Evolutionary conservation across 2,797 vertebrate species (phyloP), one percentile per base, ranked within the genome.

Genomic region (Gymnopithys bicolor): DNA sequence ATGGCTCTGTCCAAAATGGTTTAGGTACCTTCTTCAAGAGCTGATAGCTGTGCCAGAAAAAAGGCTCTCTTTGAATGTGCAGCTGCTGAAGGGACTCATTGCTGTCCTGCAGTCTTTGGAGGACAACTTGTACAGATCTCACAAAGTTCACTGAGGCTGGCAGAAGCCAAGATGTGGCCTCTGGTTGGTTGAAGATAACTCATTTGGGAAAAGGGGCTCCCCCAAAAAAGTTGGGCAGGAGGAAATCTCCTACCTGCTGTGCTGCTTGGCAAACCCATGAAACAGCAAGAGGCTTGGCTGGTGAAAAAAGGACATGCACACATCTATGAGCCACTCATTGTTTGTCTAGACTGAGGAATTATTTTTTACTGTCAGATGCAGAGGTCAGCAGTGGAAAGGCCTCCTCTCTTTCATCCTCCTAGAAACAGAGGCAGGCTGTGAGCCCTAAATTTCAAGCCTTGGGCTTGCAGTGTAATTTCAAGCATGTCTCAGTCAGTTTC

Each of bases 341-440:
- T 80, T 84, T 75, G 51, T 70, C 76, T 67, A 76, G 86, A 77
- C 33, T 7, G 48, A 70, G 41, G 48, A 76, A 16, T 5, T 27
- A 43, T 8, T 22, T 81, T 81, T 67, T 56, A 85, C 46, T 90
- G 48, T 48, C 55, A 62, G 81, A 74, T 64, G 48, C 49, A 87
- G 74, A 92, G 89, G 78, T 92, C 93, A 92, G 84, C 63, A 82
- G 55, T 55, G 66, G 64, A 71, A 84, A 80, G 41, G 28, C 48
- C 37, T 75, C 45, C 19, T 92, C 68, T 74, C 41, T 82, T 64
- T 80, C 60, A 80, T 74, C 46, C 41, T 87, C 37, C 49, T 27
- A 35, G 64, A 76, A 92, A 68, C 19, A 71, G 19, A 81, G 46
- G 24, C 51, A 81, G 35, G 28, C 48, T 85, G 48, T 6, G 9